A percentile compares a stretch with the other conserved stretches of the same genome.
Conservation (phyloP, 2,113 vertebrate genomes). For the Gymnogyps californianus region DNA sequence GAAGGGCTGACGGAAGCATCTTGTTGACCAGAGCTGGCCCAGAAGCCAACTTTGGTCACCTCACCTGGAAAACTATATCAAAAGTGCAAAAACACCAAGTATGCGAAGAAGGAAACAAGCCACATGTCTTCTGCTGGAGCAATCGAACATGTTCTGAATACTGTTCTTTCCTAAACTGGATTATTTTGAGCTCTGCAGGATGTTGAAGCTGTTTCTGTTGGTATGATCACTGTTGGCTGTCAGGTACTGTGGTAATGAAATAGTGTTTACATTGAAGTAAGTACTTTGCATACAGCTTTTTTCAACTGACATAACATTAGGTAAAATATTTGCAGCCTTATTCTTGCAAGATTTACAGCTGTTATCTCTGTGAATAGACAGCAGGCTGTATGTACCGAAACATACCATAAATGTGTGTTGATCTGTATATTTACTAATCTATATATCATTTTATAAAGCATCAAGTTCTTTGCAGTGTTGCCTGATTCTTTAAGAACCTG, state of each 20-base stretch:
- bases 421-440: not conserved
- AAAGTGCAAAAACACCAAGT: not conserved
- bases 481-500: slow-evolving; percentile 78
- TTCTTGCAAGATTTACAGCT: not conserved
- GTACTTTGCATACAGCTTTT: not conserved
- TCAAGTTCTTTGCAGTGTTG: slow-evolving; percentile 76
- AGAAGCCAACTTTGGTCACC: not conserved
- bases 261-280: not conserved
- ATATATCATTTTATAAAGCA: slow-evolving; percentile 70
- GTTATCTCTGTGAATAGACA: not conserved
- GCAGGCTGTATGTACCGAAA: not conserved
- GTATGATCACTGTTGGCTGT: not conserved
- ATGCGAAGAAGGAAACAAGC: not conserved
- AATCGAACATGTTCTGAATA: not conserved
- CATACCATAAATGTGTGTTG: not conserved
- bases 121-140: not conserved
- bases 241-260: not conserved
- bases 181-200: not conserved
- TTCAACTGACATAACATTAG: not conserved
- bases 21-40: not conserved
- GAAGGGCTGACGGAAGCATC: not conserved
- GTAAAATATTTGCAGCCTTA: not conserved
- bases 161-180: not conserved
- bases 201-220: not conserved
- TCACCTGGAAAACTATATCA: not conserved